Evolutionary conservation across 2,797 vertebrate genomes (phyloP).

Genomic region (Microctenopoma lineatum): DNA sequence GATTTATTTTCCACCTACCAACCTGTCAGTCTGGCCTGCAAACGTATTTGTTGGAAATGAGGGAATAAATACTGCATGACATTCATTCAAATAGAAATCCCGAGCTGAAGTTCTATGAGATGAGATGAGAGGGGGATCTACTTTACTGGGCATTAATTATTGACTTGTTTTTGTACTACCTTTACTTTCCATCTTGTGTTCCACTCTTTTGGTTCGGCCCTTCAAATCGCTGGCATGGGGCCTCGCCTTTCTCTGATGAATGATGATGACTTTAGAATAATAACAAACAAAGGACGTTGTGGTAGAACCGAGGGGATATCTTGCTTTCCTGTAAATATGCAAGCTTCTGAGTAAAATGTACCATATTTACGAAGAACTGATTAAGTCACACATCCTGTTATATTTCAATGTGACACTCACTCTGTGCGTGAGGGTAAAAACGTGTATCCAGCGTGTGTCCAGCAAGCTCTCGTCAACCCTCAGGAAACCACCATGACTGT

Average conservation of each 20-base stretch:
- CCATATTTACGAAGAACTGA: too few relatives aligned
- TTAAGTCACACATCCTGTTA: not conserved
- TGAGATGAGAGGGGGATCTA: slow-evolving; percentile 21
- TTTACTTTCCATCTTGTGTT: slow-evolving; percentile 27
- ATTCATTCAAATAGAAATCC: slow-evolving; percentile 30
- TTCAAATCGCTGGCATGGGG: slow-evolving; percentile 30
- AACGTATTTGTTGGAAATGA: slow-evolving; percentile 18
- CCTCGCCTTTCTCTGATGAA: slow-evolving; percentile 31
- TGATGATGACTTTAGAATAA: not conserved
- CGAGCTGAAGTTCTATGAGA: slow-evolving; percentile 14
- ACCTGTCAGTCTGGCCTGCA: slow-evolving; percentile 12
- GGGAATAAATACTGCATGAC: slow-evolving; percentile 36
- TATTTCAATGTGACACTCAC: slow-evolving; percentile 31
- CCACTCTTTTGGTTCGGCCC: slow-evolving; percentile 13
- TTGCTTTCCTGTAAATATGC: not conserved
- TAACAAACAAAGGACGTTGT: not conserved
- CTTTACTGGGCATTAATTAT: slow-evolving; percentile 35
- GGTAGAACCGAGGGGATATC: too few relatives aligned
- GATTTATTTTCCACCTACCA: slow-evolving; percentile 4
- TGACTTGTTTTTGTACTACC: slow-evolving; percentile 35
- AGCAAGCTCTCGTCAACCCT: slow-evolving; percentile 40
- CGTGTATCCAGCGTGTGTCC: slow-evolving; percentile 33
- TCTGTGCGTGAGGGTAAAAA: slow-evolving; percentile 35
- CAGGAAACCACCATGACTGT: slow-evolving; percentile 38
- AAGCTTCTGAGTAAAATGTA: not conserved